Conservation (phyloP, 2,113 vertebrate species). For the Cariama cristata region DNA sequence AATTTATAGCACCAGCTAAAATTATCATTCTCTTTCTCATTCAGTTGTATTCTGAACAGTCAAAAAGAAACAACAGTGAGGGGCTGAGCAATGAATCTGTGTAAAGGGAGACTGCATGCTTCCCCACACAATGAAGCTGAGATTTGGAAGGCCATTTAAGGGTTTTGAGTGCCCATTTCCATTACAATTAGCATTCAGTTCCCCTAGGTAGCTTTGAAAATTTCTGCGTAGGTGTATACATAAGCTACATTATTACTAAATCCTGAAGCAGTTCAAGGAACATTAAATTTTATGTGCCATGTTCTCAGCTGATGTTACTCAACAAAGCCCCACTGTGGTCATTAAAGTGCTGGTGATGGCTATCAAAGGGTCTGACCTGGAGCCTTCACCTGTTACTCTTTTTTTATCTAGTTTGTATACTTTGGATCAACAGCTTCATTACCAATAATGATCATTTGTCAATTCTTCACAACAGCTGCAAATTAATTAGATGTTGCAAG, state of each 20-base stretch:
- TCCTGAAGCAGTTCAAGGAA: constrained; percentile 18
- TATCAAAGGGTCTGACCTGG: not conserved
- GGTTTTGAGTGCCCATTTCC: not conserved
- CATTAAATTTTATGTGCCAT: not conserved
- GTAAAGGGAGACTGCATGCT: rapidly evolving
- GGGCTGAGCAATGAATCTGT: not conserved
- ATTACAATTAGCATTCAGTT: not conserved
- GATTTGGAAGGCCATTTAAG: not conserved
- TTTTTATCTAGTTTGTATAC: not conserved
- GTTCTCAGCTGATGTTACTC: not conserved
- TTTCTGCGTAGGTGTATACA: constrained; percentile 16
- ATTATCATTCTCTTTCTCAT: not conserved
- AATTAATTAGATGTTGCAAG: constrained; percentile 11
- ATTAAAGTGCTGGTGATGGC: not conserved
- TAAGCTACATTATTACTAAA: constrained; percentile 7
- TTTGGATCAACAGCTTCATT: not conserved
- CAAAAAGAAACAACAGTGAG: not conserved
- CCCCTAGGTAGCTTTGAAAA: not conserved
- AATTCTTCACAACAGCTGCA: not conserved
- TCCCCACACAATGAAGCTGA: rapidly evolving
- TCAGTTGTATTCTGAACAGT: not conserved
- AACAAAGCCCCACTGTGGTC: not conserved
- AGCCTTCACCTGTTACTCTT: not conserved
- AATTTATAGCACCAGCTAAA: not conserved
- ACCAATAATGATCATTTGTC: not conserved